phyloP scores from a whole-genome alignment of 2,888 invertebrate species.

The Oscheius sp. region DNA sequence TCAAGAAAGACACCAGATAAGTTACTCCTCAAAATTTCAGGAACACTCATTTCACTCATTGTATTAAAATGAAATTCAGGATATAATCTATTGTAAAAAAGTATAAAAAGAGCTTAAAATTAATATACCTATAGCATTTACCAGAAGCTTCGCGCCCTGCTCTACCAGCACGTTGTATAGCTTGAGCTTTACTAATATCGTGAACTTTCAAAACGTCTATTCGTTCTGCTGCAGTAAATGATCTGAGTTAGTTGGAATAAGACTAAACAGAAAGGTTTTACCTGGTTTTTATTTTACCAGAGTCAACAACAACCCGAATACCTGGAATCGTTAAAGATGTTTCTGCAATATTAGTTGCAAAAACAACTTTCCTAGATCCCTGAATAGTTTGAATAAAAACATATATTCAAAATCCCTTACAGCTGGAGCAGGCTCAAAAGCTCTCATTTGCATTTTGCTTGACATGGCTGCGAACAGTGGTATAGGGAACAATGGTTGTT shows the following conservation, averaged over 20 bases:
- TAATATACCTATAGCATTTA: constrained; percentile 57
- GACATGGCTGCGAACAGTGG: constrained; percentile 91
- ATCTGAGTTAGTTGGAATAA: constrained; percentile 35
- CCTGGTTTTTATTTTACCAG: constrained; percentile 69
- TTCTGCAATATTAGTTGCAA: constrained; percentile 96
- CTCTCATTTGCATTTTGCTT: constrained; percentile 84
- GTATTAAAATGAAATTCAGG: constrained; percentile 77
- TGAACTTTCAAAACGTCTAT: constrained; percentile 82
- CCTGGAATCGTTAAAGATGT: constrained; percentile 96
- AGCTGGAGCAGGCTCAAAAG: constrained; percentile 77
- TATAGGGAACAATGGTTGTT: constrained; percentile 70
- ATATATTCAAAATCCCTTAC: constrained; percentile 3
- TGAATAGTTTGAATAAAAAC: neutral
- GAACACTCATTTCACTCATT: constrained; percentile 80
- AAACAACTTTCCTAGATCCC: constrained; percentile 79
- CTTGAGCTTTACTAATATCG: constrained; percentile 86
- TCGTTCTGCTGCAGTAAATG: constrained; percentile 56
- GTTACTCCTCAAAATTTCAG: constrained; percentile 81
- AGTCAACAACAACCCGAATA: constrained; percentile 79
- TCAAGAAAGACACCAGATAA: constrained; percentile 79
- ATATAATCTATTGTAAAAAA: constrained; percentile 23
- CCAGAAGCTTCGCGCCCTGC: constrained; percentile 79
- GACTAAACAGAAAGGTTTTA: constrained; percentile 26
- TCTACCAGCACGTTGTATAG: constrained; percentile 88
- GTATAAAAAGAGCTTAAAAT: neutral